Evolutionary conservation across 2,797 vertebrate genomes (phyloP), one percentile per base, ranked within the genome.

Genomic region (Myripristis jacobus): DNA sequence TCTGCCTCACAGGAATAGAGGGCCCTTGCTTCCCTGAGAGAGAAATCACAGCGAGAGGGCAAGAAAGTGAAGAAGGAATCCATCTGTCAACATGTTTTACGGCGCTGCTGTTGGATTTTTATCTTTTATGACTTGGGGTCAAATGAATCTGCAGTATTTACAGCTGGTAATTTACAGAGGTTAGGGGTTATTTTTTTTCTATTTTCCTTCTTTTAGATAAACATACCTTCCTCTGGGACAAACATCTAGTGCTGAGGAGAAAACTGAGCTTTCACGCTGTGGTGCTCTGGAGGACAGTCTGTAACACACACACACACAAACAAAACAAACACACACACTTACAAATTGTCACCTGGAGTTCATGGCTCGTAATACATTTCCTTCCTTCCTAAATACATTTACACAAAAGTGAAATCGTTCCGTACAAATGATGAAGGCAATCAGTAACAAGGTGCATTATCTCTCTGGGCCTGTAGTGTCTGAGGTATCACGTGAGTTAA

Each of bases 1-100:
- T 98, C 97, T 18, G 98, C 98, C 85, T 99, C 96, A 83, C 97
- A 99, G 72, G 97, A 98, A 88, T 98, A 99, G 92, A 99, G 95
- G 80, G 98, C 97, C 92, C 96, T 98, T 43, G 97, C 98, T 62
- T 98, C 96, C 80, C 98, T 99, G 12, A 48, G 52, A 75, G 12
- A 73, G 53, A 63, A 34, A 43, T 66, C 64, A 57, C 11, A 50
- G n/a, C 12, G 38, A 25, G 21, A 25, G 6, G 41, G 22, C n/a
- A 6, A 41, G 29, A 8, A 6, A 56, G 25, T 16, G 25, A 38
- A 38, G 34, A 11, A 22, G 3, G 38, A 38, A 24, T 43, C 21
- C 56, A 58, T 24, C 11, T 16, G 29, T 53, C 51, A n/a, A 6
- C 6, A 8, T 19, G 44, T 47, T 47, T 19, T 47, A 7, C n/a